These are phyloP conservation scores for Palythoa heliodiscus DNA, from an alignment of 92 coral and sea anemone species.

Conservation along the genomic window DNA sequence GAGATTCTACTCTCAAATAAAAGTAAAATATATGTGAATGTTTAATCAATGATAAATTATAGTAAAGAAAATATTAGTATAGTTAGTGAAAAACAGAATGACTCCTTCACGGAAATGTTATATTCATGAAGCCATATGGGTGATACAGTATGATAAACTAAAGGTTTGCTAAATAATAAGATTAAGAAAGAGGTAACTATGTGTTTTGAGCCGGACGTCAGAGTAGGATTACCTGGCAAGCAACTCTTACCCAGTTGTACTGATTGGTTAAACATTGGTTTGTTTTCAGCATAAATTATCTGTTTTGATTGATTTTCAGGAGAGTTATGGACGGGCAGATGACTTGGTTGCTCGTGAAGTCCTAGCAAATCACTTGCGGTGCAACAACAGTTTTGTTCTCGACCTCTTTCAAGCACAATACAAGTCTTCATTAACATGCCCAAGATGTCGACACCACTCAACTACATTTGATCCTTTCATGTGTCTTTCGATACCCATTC, in stretches of 20 bases:
- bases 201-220: too few relatives aligned
- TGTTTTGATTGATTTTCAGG: constrained; percentile 55
- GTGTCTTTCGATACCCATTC: constrained; percentile 86
- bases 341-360: constrained; percentile 78
- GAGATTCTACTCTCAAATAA: too few relatives aligned
- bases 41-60: too few relatives aligned
- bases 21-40: too few relatives aligned
- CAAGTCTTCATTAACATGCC: constrained; percentile 87
- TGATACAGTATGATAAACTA: too few relatives aligned
- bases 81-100: too few relatives aligned
- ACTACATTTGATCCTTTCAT: constrained; percentile 91
- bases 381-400: constrained; percentile 87
- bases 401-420: constrained; percentile 92
- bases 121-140: too few relatives aligned
- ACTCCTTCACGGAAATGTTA: too few relatives aligned
- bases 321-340: constrained; percentile 73
- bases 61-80: too few relatives aligned
- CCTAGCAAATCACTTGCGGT: constrained; percentile 73
- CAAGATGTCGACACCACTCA: constrained; percentile 85
- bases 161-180: too few relatives aligned
- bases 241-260: background rate
- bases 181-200: too few relatives aligned
- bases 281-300: background rate
- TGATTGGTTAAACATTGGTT: background rate
- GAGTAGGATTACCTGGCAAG: too few relatives aligned